Conservation (phyloP, 2,888 invertebrate species). For the Metopia argyrocephala region DNA sequence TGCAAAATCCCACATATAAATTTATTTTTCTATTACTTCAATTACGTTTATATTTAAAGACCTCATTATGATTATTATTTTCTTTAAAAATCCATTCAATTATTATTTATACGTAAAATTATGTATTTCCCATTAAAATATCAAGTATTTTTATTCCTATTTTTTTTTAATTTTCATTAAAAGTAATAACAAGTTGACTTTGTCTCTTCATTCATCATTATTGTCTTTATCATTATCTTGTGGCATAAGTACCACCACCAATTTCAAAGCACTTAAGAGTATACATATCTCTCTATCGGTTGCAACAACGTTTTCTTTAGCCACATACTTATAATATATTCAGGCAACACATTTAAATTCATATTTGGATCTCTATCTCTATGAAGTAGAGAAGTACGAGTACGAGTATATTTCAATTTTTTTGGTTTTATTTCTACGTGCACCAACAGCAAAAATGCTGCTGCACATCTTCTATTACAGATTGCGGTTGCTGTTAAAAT, state of each 20-base stretch:
- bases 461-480: constrained; percentile 48
- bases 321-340: neutral
- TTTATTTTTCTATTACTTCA: neutral
- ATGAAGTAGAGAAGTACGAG: neutral
- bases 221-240: constrained; percentile 28
- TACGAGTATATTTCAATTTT: neutral
- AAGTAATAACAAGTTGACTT: constrained; percentile 22
- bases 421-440: neutral
- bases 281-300: constrained; percentile 15
- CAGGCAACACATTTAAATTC: neutral
- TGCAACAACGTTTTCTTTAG: neutral
- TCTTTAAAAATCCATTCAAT: constrained; percentile 21
- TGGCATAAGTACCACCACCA: neutral
- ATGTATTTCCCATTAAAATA: neutral
- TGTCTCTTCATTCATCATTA: constrained; percentile 16
- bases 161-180: constrained; percentile 1
- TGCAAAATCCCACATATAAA: too few relatives aligned
- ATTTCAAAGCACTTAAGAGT: constrained; percentile 4
- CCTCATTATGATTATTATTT: constrained; percentile 2
- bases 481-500: constrained; percentile 65
- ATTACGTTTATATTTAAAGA: neutral
- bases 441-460: constrained; percentile 14
- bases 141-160: neutral
- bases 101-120: constrained; percentile 17
- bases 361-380: neutral